A percentile compares a stretch with the other conserved stretches of the same genome.
phyloP scores from a whole-genome alignment of 2,113 vertebrate genomes.

The Willisornis vidua region DNA sequence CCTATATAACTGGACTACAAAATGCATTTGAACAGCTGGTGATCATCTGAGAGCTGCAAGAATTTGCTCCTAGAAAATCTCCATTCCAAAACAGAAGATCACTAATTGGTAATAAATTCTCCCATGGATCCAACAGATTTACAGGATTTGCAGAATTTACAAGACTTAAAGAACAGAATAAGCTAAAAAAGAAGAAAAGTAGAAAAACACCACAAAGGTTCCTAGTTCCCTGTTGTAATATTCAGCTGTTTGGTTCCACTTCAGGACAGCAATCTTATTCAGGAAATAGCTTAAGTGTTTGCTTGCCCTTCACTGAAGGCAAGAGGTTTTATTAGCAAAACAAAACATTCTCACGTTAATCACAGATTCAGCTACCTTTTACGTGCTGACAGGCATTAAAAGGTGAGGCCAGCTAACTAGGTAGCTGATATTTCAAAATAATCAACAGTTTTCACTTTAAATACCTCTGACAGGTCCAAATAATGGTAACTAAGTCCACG shows the following conservation, averaged over 20 bases:
- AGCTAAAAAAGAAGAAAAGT: neutral
- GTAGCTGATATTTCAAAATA: neutral
- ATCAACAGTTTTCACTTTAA: neutral
- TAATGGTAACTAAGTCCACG: neutral
- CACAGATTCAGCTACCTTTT: neutral
- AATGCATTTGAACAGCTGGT: slow-evolving; percentile 7
- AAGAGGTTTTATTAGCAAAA: neutral
- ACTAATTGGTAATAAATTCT: neutral
- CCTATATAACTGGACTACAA: neutral
- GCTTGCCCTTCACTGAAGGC: neutral
- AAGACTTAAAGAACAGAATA: neutral
- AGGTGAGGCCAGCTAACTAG: neutral
- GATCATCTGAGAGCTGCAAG: neutral
- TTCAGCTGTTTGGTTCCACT: neutral
- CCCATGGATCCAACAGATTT: neutral
- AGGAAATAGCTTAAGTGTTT: neutral
- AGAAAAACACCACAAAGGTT: neutral
- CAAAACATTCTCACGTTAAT: neutral
- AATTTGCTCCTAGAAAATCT: slow-evolving; percentile 25
- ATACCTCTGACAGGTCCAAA: neutral
- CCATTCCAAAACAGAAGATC: neutral
- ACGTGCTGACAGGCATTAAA: neutral
- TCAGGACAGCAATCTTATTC: neutral
- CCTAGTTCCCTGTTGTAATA: neutral
- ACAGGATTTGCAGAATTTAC: neutral